Base-by-base conservation (phyloP, 2,888 invertebrate species). In the Tortricodes alternella region DNA sequence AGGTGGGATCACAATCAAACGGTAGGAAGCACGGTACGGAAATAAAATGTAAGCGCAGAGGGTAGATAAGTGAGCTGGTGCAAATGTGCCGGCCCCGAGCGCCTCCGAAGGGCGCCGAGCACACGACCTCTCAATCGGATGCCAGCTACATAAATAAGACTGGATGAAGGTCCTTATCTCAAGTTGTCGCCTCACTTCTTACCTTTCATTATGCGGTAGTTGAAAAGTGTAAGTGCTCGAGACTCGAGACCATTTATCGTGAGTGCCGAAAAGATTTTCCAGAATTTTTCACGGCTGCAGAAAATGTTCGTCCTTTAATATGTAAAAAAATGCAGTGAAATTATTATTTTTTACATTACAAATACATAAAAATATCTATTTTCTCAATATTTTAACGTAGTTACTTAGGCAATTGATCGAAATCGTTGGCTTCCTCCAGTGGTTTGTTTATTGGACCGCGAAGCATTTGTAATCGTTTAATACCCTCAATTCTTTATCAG, bases 381-480 rank as follows among this genome's bases (percentile, higher is more conserved):
- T 19, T 35, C 23, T 15, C 16, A 23, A 23, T 37, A 27, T 27
- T 34, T 16, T 19, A 41, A 60, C 50, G 67, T 68, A 65, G 65
- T 66, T 67, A 66, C 62, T 64, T 73, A 80, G 82, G 80, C 80
- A 86, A 87, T 88, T 86, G 77, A 75, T 80, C 76, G 80, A 83
- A 87, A 83, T 76, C 78, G 80, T 63, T 71, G 73, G 73, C 70
- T 77, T 80, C 70, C 74, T 76, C 75, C 76, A 74, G 76, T 79
- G 78, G 83, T 78, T 80, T 86, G 89, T 87, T 83, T 89, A 89
- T 89, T 87, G 89, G 85, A 89, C 88, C 87, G 87, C 87, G 80
- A 88, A 87, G 89, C 89, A 89, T 89, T 90, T 89, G 90, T 89
- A 89, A 90, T 89, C 90, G 89, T 89, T 90, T 91, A 91, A 91